phyloP scores from a whole-genome alignment of 1,140 invertebrate genomes.

The Micrasema longulum region DNA sequence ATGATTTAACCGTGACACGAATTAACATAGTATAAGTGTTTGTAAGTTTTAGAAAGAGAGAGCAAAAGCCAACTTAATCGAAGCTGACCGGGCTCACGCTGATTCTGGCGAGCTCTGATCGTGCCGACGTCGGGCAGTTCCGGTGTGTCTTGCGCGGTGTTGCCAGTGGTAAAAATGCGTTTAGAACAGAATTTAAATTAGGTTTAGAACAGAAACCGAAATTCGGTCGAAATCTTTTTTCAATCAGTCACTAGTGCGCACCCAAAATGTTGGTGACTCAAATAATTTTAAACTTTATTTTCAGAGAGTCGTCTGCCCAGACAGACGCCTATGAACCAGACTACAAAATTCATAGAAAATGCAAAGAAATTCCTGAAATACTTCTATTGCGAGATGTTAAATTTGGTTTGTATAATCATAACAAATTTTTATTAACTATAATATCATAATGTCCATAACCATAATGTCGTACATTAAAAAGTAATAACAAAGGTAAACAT shows the following conservation, averaged over 20 bases:
- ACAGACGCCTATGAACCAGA: slow-evolving; percentile 81
- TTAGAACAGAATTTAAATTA: neutral
- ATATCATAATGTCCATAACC: neutral
- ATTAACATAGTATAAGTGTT: neutral
- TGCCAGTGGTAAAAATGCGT: neutral
- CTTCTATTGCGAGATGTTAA: slow-evolving; percentile 72
- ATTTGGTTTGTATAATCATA: slow-evolving; percentile 68
- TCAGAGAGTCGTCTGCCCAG: slow-evolving; percentile 80
- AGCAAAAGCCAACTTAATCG: too few species aligned
- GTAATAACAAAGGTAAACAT: too few species aligned
- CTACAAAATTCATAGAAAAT: slow-evolving; percentile 66
- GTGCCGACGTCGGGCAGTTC: too few species aligned
- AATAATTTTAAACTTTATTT: neutral
- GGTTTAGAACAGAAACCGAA: neutral
- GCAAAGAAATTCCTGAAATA: slow-evolving; percentile 69
- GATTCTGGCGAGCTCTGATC: too few species aligned
- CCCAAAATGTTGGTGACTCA: neutral
- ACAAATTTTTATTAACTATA: neutral
- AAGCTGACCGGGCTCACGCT: neutral
- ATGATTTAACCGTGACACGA: too few species aligned
- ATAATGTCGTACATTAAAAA: neutral
- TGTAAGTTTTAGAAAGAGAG: too few species aligned
- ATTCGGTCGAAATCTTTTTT: neutral
- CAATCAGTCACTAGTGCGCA: neutral
- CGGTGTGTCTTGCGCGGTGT: too few species aligned